Base-by-base conservation (phyloP, 1,140 invertebrate genomes). In the Eumeta japonica region DNA sequence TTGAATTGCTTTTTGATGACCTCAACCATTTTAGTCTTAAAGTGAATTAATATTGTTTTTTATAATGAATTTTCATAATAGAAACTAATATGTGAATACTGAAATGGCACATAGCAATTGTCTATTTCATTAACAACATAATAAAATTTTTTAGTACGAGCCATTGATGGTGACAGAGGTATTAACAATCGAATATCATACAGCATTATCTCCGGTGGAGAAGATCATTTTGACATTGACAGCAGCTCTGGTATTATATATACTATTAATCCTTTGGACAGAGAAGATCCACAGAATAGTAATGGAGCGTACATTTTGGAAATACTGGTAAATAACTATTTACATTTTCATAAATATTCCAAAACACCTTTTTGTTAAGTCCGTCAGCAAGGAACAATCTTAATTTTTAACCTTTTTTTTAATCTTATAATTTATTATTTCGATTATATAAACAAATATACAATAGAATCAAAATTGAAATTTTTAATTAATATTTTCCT, bases 131-230 rank as follows among this genome's bases (percentile, higher is more conserved):
- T 24, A 24, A 5, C 20, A 7, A 24, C 20, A 24, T 5, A 5
- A n/a, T 24, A 24, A 24, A n/a, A 7, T 10, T 5, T 49, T 58
- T 5, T 56, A 84, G 92, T 94, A n/a, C 83, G 84, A 58, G 92
- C 92, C 2, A 83, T 94, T 48, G 92, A 96, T 70, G 92, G 92
- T 1, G 92, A 96, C 71, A 82, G 90, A 46, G 92, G 90, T 0
- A 83, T 95, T 37, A 94, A 95, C 66, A 94, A 95, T 60, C 80
- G 80, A 27, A 91, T 96, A 28, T 81, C 81, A 1, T 95, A 95
- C 65, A 83, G 85, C 16, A 83, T 95, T 35, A 83, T 86, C 24
- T 81, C 84, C 28, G 88, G 89, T 28, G 82, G 82, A 15, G 81
- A 85, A 39, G 85, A 86, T 46, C 63, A 81, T n/a, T 85, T 84